Evolutionary conservation across 2,113 vertebrate species (phyloP).

Genomic region (Lepidothrix coronata): DNA sequence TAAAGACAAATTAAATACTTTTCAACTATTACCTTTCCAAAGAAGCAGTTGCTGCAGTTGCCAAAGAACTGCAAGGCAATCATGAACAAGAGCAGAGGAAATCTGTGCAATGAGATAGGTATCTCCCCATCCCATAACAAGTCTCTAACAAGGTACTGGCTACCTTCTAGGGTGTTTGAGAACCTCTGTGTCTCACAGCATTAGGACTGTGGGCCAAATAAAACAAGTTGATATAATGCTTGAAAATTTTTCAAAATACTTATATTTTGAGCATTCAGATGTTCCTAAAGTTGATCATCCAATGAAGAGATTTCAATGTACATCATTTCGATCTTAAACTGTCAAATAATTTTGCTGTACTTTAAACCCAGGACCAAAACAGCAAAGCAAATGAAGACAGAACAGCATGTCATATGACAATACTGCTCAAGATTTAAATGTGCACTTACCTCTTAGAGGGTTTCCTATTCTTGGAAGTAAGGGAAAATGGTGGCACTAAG

Average conservation of each 20-base stretch:
- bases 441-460: neutral
- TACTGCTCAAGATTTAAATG: neutral
- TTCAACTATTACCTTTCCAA: neutral
- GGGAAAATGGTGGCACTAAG: neutral
- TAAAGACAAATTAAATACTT: constrained; percentile 48
- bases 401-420: neutral
- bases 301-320: neutral
- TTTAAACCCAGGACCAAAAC: constrained; percentile 16
- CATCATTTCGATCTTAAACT: neutral
- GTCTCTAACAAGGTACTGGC: neutral
- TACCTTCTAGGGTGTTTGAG: constrained; percentile 52
- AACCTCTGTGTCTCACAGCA: constrained; percentile 39
- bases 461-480: neutral
- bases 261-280: neutral
- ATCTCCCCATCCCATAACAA: neutral
- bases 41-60: neutral
- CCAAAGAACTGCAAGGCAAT: constrained; percentile 2
- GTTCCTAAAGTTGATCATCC: neutral
- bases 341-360: neutral
- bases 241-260: neutral
- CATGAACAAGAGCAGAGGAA: neutral
- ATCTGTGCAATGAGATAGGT: neutral
- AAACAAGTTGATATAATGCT: neutral
- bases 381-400: constrained; percentile 51
- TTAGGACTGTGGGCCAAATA: neutral